These are phyloP conservation scores for Stictonetta naevosa DNA, from an alignment of 2,113 vertebrate species.

Conservation along the genomic window DNA sequence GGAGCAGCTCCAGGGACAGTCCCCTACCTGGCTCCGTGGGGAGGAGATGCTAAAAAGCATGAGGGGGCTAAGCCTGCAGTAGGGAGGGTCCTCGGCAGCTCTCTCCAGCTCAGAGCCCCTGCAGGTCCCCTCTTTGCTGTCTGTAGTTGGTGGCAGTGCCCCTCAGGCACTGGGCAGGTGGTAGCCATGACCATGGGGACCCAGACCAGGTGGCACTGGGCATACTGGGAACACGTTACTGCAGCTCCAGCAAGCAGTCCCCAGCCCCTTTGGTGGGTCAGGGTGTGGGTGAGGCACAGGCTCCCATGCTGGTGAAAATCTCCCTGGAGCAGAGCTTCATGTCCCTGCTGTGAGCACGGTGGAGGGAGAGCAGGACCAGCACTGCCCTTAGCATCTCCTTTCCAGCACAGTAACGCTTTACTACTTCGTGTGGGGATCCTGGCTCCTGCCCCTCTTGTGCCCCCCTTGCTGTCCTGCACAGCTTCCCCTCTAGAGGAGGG, in stretches of 20 bases:
- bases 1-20: neutral
- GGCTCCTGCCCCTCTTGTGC: neutral
- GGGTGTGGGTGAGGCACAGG: neutral
- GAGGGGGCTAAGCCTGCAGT: neutral
- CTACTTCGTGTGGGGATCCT: neutral
- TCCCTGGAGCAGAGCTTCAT: neutral
- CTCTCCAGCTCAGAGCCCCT: neutral
- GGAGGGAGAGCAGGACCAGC: neutral
- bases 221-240: neutral
- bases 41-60: neutral
- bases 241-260: neutral
- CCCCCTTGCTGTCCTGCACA: neutral
- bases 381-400: neutral
- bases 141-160: neutral
- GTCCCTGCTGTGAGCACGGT: neutral
- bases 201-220: neutral
- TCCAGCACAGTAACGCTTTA: neutral
- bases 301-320: neutral
- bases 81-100: neutral
- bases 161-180: neutral
- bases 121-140: neutral
- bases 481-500: neutral
- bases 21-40: neutral
- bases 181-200: neutral
- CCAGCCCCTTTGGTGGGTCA: neutral